These are phyloP conservation scores for Gopherus evgoodei DNA, from an alignment of 2,113 vertebrate genomes.

Conservation along the genomic window DNA sequence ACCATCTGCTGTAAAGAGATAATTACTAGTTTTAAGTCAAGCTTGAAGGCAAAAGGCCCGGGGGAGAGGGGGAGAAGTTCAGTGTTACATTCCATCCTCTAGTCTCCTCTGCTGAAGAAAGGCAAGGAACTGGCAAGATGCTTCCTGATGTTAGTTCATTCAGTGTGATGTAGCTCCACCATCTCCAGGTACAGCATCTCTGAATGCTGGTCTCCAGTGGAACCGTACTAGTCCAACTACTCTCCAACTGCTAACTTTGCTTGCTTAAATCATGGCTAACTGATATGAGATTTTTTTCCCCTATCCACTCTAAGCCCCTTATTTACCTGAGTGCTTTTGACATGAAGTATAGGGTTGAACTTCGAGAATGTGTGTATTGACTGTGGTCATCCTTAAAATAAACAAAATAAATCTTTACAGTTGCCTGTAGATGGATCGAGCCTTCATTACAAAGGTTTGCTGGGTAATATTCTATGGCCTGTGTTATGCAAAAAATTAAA, in stretches of 20 bases:
- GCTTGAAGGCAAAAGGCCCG: neutral
- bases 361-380: neutral
- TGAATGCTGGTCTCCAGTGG: neutral
- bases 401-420: neutral
- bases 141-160: neutral
- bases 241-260: neutral
- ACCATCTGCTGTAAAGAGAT: neutral
- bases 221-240: neutral
- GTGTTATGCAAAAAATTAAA: neutral
- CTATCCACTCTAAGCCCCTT: neutral
- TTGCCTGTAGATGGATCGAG: neutral
- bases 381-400: neutral
- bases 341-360: neutral
- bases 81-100: neutral
- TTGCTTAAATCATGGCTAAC: neutral
- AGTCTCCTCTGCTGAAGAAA: neutral
- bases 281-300: neutral
- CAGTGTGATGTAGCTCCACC: neutral
- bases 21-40: slow-evolving; percentile 16
- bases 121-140: neutral
- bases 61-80: neutral
- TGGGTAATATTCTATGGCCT: neutral
- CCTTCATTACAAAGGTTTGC: neutral
- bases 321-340: neutral
- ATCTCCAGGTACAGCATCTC: neutral